Evolutionary conservation across 1,140 invertebrate species (phyloP), one percentile per base, ranked within the genome.

Genomic region (Psix sp.): DNA sequence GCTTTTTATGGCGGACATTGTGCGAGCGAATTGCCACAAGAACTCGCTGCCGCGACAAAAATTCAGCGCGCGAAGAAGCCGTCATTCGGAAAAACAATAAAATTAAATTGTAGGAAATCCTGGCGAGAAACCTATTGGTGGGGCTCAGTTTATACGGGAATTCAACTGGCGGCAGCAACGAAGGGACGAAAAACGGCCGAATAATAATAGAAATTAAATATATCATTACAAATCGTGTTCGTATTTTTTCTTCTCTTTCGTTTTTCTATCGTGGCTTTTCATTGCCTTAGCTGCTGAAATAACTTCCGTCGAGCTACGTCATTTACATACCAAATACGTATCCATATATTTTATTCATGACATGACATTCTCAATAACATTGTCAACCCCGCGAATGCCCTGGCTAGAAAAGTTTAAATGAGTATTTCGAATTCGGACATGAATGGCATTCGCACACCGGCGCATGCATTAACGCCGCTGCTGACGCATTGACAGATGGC

Each of bases 331-430:
- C 49, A 74, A 74, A 74, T 74, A 54, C 51, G 72, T 46, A 65
- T 46, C 42, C 72, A 65, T 74, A 74, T 74, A 74, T 74, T 68
- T 74, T 74, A 74, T 74, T 74, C 72, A 74, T 74, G 72, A 65
- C 57, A 68, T 63, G 56, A 59, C 63, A 60, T 57, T 68, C 63
- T 68, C 72, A 74, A 74, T 74, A 74, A 74, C 63, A 68, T 68
- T 74, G 63, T 63, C 72, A 68, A 68, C 62, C 57, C 45, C 51
- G 51, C 51, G 51, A 56, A 57, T 38, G 59, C 68, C 21, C 45
- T 49, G 63, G 72, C 63, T 63, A 74, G 63, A 74, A 74, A 74
- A 74, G 63, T 74, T 74, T 68, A 68, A 74, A 68, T 74, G 62
- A 74, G 63, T 74, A 74, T 74, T 63, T 67, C 63, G 43, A 74